Percentiles rank a stretch among this genome's conserved stretches.
Conservation (phyloP, 2,113 vertebrate species). For the Leptobrachium leishanense region DNA sequence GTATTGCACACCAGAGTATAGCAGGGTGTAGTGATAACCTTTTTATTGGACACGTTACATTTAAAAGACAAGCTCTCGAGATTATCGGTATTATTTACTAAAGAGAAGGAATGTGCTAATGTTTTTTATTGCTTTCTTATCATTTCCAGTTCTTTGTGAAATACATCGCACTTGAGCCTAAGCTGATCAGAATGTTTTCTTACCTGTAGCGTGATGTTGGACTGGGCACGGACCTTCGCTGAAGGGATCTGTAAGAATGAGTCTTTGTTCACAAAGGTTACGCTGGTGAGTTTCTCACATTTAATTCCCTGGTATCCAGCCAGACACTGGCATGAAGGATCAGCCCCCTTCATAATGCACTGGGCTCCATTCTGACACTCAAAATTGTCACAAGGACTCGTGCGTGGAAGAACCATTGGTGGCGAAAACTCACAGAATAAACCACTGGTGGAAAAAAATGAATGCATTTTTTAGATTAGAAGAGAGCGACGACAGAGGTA, state of each 20-base stretch:
- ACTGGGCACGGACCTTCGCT: conserved; percentile 77
- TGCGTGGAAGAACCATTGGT: conserved; percentile 94
- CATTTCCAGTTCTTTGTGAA: too few species aligned
- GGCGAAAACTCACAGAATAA: conserved; percentile 95
- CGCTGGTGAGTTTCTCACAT: conserved; percentile 90
- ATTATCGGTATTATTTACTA: too few species aligned
- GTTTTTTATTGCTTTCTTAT: too few species aligned
- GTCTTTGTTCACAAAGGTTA: conserved; percentile 91
- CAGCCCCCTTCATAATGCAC: conserved; percentile 81
- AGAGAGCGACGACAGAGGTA: too few species aligned
- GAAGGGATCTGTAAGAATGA: conserved; percentile 92
- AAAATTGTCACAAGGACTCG: conserved; percentile 92
- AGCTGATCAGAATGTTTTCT: conserved; percentile 10
- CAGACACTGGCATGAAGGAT: conserved; percentile 90
- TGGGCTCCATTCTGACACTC: conserved; percentile 94
- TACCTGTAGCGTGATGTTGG: conserved; percentile 96
- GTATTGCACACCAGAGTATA: too few species aligned
- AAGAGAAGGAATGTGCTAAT: too few species aligned
- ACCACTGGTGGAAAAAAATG: conserved; percentile 69
- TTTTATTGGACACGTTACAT: too few species aligned
- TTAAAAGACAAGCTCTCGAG: too few species aligned
- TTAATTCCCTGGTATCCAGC: conserved; percentile 89
- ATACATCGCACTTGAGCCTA: too few species aligned
- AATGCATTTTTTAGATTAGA: not conserved
- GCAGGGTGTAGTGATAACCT: too few species aligned